Conservation (phyloP, 2,113 vertebrate genomes). For the Sinosuthora webbiana region DNA sequence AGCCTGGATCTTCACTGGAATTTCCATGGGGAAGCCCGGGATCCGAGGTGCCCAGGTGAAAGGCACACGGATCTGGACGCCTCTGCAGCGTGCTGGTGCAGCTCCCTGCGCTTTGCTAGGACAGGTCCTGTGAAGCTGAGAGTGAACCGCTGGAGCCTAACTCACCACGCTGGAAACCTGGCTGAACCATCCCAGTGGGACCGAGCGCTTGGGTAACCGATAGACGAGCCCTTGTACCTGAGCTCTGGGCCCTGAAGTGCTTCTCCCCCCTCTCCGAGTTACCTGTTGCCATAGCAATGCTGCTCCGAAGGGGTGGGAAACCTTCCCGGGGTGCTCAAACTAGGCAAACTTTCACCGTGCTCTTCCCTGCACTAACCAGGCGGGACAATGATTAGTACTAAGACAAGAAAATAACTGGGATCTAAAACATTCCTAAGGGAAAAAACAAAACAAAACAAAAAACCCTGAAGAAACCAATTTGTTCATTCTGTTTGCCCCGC, state of each 20-base stretch:
- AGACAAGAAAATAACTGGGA: background rate
- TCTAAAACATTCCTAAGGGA: background rate
- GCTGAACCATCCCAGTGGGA: background rate
- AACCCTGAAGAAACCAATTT: background rate
- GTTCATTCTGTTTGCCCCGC: background rate
- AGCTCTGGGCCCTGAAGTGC: background rate
- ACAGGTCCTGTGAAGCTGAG: background rate
- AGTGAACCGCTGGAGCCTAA: background rate
- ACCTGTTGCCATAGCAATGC: background rate
- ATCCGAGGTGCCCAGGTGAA: background rate
- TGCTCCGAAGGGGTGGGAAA: background rate
- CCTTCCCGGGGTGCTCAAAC: background rate
- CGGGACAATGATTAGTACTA: background rate
- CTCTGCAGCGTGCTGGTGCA: rapidly evolving
- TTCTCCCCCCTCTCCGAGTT: rapidly evolving
- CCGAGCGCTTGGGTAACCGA: background rate
- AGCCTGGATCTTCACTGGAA: background rate
- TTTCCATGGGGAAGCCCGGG: rapidly evolving
- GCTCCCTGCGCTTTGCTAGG: too few relatives aligned
- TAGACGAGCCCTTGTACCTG: background rate
- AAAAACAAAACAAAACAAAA: background rate
- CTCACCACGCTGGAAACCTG: background rate
- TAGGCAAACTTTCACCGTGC: background rate
- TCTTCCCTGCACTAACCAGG: background rate
- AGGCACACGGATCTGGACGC: rapidly evolving